phyloP scores from a whole-genome alignment of 2,113 vertebrate genomes.

The Sterna hirundo region DNA sequence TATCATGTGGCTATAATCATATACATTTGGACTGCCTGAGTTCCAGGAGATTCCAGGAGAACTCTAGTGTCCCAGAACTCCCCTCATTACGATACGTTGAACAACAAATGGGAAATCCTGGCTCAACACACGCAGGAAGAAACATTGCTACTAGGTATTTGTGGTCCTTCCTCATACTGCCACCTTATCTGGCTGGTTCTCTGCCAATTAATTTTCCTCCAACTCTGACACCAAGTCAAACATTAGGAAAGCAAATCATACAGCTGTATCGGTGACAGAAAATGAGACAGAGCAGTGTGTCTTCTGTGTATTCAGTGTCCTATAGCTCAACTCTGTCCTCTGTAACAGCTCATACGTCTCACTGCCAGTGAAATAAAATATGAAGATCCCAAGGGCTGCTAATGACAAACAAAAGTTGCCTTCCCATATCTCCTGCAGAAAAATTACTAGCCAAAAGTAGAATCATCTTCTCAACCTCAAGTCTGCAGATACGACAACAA shows the following conservation, averaged over 20 bases:
- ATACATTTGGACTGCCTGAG: background rate
- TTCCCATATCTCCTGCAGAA: background rate
- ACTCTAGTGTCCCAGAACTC: background rate
- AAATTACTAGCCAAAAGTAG: background rate
- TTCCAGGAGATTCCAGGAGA: background rate
- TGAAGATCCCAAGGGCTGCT: background rate
- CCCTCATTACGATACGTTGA: background rate
- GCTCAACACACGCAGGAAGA: background rate
- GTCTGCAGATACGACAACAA: background rate
- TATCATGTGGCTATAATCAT: background rate
- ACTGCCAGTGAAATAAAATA: background rate
- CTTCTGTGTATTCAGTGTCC: background rate
- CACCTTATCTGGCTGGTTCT: background rate
- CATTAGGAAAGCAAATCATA: background rate
- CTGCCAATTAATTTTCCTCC: background rate
- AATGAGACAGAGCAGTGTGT: background rate
- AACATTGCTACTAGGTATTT: background rate
- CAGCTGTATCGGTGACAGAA: background rate
- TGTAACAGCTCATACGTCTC: background rate
- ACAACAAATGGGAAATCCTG: background rate
- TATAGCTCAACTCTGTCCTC: background rate
- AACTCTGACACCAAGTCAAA: background rate
- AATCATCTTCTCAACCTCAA: background rate
- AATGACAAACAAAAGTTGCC: background rate
- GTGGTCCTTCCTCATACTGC: background rate